Evolutionary conservation across 2,113 vertebrate species (phyloP), one percentile per base, ranked within the genome.

Genomic region (Zingel zingel): DNA sequence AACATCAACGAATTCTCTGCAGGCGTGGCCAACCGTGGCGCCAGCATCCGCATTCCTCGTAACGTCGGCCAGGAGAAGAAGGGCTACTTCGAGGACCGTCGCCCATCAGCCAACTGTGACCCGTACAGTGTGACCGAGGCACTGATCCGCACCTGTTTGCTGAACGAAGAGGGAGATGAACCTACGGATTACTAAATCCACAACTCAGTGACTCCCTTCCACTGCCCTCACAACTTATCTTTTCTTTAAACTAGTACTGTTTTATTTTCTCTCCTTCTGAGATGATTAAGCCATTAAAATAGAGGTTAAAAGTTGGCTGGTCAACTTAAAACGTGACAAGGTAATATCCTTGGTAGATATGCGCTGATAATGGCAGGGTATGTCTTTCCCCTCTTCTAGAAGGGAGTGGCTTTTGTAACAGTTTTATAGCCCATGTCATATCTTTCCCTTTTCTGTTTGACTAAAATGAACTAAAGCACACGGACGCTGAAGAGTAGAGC

Each of bases 1-100:
- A 99, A 96, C 93, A 99, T 99, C 95, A 91, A 99, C 0, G 97
- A 98, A 76, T 99, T 99, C 93, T 99, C 98, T 0, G 98, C 98
- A 0, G 98, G 98, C 0, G 98, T 99, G 70, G 98, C 98, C 88
- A 99, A 99, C 94, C 97, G 98, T 0, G 95, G 97, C 0, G 97
- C 98, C 84, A 98, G 98, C 94, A 99, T 99, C 92, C 97, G 97
- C 85, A 99, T 99, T 83, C 98, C 98, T 7, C 95, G 97, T 48
- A 93, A 56, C 0, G 97, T 98, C 0, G 98, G 98, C 91, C 97
- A 99, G 45, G 97, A 98, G 84, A 97, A 97, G 94, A 97, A 93
- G 81, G 98, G 98, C 70, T 99, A 99, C 95, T 99, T 99, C 0
- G 98, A 99, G 94, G 98, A 99, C 92, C 97, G 98, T 48, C 97